These are phyloP conservation scores for Enteromius viviparus DNA, from an alignment of 2,797 vertebrate genomes.

Conservation along the genomic window DNA sequence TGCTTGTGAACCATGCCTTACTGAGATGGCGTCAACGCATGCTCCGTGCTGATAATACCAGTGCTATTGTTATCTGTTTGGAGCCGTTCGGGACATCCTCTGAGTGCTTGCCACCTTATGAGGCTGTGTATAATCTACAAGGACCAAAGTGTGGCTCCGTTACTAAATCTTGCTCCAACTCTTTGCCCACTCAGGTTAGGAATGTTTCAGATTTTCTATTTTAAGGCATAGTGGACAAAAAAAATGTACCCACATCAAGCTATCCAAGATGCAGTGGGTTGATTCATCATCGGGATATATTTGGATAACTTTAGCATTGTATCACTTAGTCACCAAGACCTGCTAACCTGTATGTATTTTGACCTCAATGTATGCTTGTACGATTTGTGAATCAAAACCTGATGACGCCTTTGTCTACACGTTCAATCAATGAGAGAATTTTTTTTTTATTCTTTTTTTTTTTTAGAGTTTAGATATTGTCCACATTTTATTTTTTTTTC, in stretches of 20 bases:
- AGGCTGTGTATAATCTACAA: constrained; percentile 90
- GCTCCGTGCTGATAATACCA: constrained; percentile 98
- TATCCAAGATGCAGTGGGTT: neutral
- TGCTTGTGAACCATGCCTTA: constrained; percentile 90
- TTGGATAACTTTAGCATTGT: neutral
- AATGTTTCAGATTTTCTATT: constrained; percentile 7
- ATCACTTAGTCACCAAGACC: neutral
- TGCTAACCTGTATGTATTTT: too few relatives aligned
- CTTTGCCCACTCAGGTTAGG: constrained; percentile 46
- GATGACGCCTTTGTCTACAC: too few relatives aligned
- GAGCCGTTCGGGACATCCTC: constrained; percentile 43
- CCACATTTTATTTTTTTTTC: too few relatives aligned
- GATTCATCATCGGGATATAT: neutral
- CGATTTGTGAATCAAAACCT: too few relatives aligned
- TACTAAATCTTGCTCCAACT: constrained; percentile 76
- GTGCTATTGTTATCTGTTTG: constrained; percentile 86
- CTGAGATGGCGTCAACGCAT: constrained; percentile 95
- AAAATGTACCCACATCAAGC: neutral
- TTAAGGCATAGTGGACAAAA: neutral
- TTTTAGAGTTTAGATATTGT: too few relatives aligned
- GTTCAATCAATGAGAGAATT: too few relatives aligned
- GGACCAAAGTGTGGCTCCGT: constrained; percentile 83
- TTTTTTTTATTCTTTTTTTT: too few relatives aligned
- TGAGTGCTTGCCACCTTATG: constrained; percentile 81
- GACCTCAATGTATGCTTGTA: too few relatives aligned